Evolutionary conservation across 2,888 invertebrate genomes (phyloP), one percentile per base, ranked within the genome.

Genomic region (Dolomedes plantarius): DNA sequence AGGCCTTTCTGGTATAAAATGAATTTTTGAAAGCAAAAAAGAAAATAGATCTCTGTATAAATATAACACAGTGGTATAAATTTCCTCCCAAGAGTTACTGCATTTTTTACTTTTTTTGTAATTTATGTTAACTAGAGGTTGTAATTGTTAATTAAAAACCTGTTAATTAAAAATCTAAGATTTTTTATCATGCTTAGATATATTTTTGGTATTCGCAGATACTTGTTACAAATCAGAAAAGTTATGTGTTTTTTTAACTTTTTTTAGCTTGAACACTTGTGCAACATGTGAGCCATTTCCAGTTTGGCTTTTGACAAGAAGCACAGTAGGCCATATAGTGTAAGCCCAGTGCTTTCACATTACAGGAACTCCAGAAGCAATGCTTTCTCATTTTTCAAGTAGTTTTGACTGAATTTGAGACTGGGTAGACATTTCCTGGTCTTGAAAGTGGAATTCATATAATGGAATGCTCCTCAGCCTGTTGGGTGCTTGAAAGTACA

Each of bases 201-300:
- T 67, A n/a, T 67, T 67, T 67, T n/a, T 77, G 67, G 68, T 77
- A 72, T 83, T 77, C 72, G 83, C 71, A 77, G 65, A 83, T 64
- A 73, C n/a, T 79, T 62, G 23, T 23, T 28, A 65, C 27, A 79
- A 83, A 36, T 81, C 56, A 77, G 72, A 77, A 72, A 83, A 83
- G 83, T 83, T 77, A 83, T 83, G 77, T 83, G 67, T 72, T 83
- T 83, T 83, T 77, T 83, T 77, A 83, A 77, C 73, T 83, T 82
- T 82, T n/a, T 83, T 83, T 73, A 73, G 72, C 73, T 77, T 72
- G 73, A 83, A 72, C 83, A 77, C 83, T 72, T 77, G 75, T 82
- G 82, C 76, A 32, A 41, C 75, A 64, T 72, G 76, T 77, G 72
- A 76, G 65, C 75, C 71, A 82, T 82, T 82, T 73, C 83, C 83